These are phyloP conservation scores for Psettodes erumei DNA, from an alignment of 2,113 vertebrate genomes.

Conservation along the genomic window DNA sequence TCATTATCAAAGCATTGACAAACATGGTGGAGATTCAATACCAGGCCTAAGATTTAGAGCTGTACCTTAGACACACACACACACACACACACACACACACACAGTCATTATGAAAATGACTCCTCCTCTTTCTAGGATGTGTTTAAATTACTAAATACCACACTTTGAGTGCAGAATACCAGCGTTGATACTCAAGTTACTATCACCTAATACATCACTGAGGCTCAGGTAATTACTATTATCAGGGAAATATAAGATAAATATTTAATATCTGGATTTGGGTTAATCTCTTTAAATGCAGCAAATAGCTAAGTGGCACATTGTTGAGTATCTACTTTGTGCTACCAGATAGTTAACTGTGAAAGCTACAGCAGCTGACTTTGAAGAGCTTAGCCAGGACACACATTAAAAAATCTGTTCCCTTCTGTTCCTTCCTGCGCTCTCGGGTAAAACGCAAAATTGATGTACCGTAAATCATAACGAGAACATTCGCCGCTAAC, in stretches of 20 bases:
- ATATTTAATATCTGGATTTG: slow-evolving; percentile 44
- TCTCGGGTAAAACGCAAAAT: not conserved
- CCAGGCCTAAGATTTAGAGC: not conserved
- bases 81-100: not conserved
- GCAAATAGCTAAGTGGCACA: not conserved
- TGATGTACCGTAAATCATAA: not conserved
- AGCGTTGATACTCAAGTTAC: slow-evolving; percentile 32
- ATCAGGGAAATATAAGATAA: slow-evolving; percentile 40
- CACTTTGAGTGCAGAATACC: slow-evolving; percentile 1
- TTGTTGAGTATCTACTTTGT: not conserved
- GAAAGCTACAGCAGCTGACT: not conserved
- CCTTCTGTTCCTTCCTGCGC: not conserved
- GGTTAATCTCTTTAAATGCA: slow-evolving; percentile 19
- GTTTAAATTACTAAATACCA: slow-evolving; percentile 26
- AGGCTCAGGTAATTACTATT: slow-evolving; percentile 29
- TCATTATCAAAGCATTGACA: slow-evolving; percentile 33
- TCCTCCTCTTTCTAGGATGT: slow-evolving; percentile 24
- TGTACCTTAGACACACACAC: not conserved
- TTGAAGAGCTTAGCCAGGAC: not conserved
- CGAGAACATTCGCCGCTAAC: not conserved
- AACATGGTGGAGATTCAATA: slow-evolving; percentile 6
- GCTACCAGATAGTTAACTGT: not conserved
- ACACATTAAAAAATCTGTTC: not conserved
- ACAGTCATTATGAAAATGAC: slow-evolving; percentile 2
- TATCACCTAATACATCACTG: slow-evolving; percentile 35